Conservation (phyloP, 35 echinoderm and acorn worm genomes). For the Lytechinus pictus region DNA sequence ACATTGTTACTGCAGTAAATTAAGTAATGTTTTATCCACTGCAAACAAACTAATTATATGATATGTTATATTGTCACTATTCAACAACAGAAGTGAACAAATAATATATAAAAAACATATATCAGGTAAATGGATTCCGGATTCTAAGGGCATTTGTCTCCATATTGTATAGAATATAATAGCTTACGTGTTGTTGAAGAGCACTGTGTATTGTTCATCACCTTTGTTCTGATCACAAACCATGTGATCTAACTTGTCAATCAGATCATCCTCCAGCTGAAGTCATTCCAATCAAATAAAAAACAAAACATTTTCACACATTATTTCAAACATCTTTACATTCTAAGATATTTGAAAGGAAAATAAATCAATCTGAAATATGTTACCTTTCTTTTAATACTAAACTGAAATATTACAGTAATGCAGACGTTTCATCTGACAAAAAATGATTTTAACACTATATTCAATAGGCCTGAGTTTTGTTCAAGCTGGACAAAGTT, state of each 20-base stretch:
- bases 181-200: conserved; percentile 89
- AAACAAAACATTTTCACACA: not conserved
- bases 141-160: not conserved
- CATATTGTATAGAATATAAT: too few relatives aligned
- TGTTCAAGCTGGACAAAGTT: too few relatives aligned
- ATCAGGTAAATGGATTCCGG: not conserved
- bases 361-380: not conserved
- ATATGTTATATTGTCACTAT: too few relatives aligned
- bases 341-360: not conserved
- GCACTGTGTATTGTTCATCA: conserved; percentile 78
- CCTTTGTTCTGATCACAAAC: conserved; percentile 85
- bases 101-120: too few relatives aligned
- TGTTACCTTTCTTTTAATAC: not conserved
- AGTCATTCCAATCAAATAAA: conserved; percentile 27
- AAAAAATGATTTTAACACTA: not conserved
- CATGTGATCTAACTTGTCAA: conserved; percentile 88
- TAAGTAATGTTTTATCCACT: too few relatives aligned
- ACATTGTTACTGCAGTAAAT: too few relatives aligned
- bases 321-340: not conserved
- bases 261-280: conserved; percentile 88
- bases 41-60: too few relatives aligned
- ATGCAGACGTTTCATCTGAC: too few relatives aligned
- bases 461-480: too few relatives aligned
- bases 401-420: too few relatives aligned
- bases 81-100: too few relatives aligned